Evolutionary conservation across 2,113 vertebrate species (phyloP).

Genomic region (Promerops cafer): DNA sequence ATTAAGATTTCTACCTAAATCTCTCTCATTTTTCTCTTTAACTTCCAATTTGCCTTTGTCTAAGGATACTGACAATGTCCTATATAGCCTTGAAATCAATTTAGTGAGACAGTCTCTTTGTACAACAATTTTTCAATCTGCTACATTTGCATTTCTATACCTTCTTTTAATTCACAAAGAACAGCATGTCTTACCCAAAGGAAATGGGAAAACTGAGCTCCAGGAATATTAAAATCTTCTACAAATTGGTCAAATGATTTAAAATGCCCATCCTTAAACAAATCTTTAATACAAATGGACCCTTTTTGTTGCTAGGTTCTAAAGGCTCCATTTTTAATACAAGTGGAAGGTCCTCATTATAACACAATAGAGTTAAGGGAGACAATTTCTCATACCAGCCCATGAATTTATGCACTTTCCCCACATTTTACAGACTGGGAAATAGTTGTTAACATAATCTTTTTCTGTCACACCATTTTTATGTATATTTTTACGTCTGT

Average conservation of each 20-base stretch:
- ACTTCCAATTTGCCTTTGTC: constrained; percentile 64
- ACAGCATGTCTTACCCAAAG: constrained; percentile 34
- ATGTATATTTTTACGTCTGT: constrained; percentile 39
- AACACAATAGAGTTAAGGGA: constrained; percentile 59
- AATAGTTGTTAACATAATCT: constrained; percentile 65
- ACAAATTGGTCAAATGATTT: constrained; percentile 61
- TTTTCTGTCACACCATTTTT: constrained; percentile 44
- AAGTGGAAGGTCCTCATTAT: constrained; percentile 66
- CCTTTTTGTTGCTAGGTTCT: constrained; percentile 57
- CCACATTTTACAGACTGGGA: constrained; percentile 27
- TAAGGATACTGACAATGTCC: constrained; percentile 55
- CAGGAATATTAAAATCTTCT: constrained; percentile 57
- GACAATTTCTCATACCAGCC: constrained; percentile 68
- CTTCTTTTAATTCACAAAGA: constrained; percentile 68
- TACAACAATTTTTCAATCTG: constrained; percentile 66
- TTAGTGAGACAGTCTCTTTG: constrained; percentile 62
- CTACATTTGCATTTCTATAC: constrained; percentile 75
- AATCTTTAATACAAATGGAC: constrained; percentile 61
- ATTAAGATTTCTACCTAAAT: constrained; percentile 61
- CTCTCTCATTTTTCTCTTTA: constrained; percentile 44
- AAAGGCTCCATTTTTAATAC: constrained; percentile 60
- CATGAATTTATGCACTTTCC: constrained; percentile 70
- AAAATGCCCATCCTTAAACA: constrained; percentile 60
- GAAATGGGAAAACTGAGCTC: constrained; percentile 44
- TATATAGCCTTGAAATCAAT: constrained; percentile 72